Evolutionary conservation across 2,888 invertebrate genomes (phyloP).

Genomic region (Pilophorus perplexus): DNA sequence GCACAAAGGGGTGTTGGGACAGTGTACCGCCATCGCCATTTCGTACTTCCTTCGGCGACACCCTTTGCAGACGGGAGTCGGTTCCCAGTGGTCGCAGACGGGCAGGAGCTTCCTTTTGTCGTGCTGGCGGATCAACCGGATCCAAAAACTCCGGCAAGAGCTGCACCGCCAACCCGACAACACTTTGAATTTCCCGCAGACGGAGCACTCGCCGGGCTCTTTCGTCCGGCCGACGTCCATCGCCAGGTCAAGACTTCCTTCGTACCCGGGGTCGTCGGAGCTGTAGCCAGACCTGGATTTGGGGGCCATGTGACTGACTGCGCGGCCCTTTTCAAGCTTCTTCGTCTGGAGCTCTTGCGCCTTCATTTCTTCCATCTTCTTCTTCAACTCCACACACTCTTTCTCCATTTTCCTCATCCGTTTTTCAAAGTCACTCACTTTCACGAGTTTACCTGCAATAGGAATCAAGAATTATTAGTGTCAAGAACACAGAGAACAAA

Average conservation of each 20-base stretch:
- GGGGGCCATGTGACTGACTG: no score
- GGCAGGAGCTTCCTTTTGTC: neutral
- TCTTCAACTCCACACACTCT: neutral
- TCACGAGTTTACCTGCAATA: neutral
- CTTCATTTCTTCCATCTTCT: constrained; percentile 2
- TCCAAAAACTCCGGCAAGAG: neutral
- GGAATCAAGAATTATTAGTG: no score
- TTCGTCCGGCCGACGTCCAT: no score
- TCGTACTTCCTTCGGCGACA: neutral
- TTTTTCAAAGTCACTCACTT: neutral
- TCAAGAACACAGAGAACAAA: no score
- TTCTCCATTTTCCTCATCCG: neutral
- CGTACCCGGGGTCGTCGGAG: no score
- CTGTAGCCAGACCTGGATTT: no score
- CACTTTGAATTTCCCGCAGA: neutral
- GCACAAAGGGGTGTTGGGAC: neutral
- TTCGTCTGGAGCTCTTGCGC: no score
- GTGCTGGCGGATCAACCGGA: neutral
- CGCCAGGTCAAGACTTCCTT: no score
- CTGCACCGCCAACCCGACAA: neutral
- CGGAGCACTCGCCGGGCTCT: no score
- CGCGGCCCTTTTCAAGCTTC: no score
- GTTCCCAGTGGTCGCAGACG: neutral
- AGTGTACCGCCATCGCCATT: neutral
- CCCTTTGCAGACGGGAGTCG: neutral